Evolutionary conservation across 2,113 vertebrate genomes (phyloP).

Genomic region (Struthidea cinerea): DNA sequence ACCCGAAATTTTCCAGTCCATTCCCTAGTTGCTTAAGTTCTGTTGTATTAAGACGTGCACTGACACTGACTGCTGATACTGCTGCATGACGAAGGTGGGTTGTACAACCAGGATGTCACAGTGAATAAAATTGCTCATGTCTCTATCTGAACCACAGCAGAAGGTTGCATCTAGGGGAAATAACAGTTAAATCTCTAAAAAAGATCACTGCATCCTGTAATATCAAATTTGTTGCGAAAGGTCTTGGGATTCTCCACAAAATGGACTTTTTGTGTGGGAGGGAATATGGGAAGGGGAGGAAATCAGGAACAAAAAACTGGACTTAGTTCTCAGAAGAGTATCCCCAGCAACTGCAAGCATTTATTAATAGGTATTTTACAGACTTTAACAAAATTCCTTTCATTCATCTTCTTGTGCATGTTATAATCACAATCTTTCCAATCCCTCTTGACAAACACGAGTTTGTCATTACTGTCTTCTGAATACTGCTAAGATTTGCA

Average conservation of each 20-base stretch:
- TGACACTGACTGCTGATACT: neutral
- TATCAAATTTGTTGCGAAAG: neutral
- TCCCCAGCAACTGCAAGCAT: neutral
- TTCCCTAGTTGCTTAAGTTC: neutral
- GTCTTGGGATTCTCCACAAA: neutral
- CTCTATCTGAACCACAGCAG: neutral
- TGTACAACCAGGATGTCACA: neutral
- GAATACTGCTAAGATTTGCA: neutral
- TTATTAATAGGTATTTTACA: neutral
- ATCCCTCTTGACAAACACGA: neutral
- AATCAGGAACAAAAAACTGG: neutral
- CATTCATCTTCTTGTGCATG: neutral
- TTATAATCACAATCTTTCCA: neutral
- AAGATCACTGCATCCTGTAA: neutral
- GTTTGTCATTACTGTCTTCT: neutral
- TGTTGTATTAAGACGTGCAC: neutral
- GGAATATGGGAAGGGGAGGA: neutral
- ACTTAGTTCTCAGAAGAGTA: neutral
- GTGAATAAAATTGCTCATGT: neutral
- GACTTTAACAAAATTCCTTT: neutral
- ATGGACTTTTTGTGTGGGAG: neutral
- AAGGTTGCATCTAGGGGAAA: neutral
- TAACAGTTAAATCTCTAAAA: neutral
- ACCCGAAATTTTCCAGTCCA: accelerated
- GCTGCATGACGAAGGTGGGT: neutral